A percentile compares a stretch with the other conserved stretches of the same genome.
These are phyloP conservation scores for Ceyx erithaca DNA, from an alignment of 2,797 vertebrate genomes.

Conservation along the genomic window DNA sequence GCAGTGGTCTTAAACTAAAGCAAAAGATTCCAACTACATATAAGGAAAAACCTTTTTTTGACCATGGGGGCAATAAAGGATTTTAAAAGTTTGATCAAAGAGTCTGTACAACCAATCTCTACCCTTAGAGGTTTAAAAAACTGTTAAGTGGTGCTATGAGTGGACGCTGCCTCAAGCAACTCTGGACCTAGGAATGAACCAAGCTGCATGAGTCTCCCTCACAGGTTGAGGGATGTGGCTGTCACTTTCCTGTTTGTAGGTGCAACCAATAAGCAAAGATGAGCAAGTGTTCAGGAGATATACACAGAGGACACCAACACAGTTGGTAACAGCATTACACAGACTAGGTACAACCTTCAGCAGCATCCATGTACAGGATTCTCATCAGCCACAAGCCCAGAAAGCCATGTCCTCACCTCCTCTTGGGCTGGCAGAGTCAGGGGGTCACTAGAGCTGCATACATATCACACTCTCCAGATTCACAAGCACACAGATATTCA, in stretches of 20 bases:
- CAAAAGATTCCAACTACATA: background rate
- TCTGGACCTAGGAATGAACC: background rate
- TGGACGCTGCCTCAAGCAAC: too few species aligned
- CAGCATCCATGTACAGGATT: too few species aligned
- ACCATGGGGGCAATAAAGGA: background rate
- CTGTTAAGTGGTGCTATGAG: background rate
- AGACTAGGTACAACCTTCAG: background rate
- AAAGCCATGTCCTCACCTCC: background rate
- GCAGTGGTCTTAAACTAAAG: background rate
- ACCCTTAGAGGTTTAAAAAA: background rate
- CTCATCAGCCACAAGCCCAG: background rate
- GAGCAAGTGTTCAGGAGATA: background rate
- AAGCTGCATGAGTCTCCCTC: background rate
- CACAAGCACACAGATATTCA: accelerated
- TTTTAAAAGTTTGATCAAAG: background rate
- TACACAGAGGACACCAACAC: background rate
- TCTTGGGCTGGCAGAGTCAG: background rate
- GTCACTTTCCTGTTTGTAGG: background rate
- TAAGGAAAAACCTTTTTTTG: background rate
- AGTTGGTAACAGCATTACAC: accelerated
- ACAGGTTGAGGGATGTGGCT: background rate
- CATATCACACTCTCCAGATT: background rate
- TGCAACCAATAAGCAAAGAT: background rate
- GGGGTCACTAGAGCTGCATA: background rate
- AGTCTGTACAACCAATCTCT: background rate